These are phyloP conservation scores for Cepphus grylle DNA, from an alignment of 2,113 vertebrate species.

Conservation along the genomic window DNA sequence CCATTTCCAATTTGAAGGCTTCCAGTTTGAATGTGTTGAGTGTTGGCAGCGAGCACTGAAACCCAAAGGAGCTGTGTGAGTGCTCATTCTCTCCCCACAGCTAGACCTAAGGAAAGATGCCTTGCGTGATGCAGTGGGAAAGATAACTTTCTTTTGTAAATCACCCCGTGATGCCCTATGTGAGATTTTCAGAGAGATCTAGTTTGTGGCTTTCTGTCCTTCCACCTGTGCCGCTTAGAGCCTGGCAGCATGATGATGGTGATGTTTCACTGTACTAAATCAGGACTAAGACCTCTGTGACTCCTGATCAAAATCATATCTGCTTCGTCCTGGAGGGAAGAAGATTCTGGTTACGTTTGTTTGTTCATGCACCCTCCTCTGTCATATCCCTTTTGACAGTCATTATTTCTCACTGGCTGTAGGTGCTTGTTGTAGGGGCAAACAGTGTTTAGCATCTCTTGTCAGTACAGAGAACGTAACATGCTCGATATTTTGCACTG, in stretches of 20 bases:
- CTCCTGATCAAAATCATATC: not conserved
- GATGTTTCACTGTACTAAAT: not conserved
- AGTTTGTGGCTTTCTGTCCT: not conserved
- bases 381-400: not conserved
- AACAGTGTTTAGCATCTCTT: not conserved
- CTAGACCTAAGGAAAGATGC: not conserved
- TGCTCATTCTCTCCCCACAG: not conserved
- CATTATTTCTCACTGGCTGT: not conserved
- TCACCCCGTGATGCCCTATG: not conserved
- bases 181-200: not conserved
- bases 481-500: not conserved
- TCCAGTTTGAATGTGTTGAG: not conserved
- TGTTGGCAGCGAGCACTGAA: not conserved
- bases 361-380: not conserved
- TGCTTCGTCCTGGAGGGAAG: not conserved
- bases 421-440: not conserved
- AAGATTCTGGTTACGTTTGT: not conserved
- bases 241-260: not conserved
- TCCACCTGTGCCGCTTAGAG: not conserved
- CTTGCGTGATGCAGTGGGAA: not conserved
- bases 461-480: not conserved
- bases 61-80: not conserved
- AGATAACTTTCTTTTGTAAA: not conserved
- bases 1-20: not conserved
- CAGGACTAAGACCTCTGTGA: not conserved